Percentiles rank a stretch among this genome's conserved stretches.
Evolutionary conservation across 2,113 vertebrate genomes (phyloP).

Genomic region (Larimichthys polyactis): DNA sequence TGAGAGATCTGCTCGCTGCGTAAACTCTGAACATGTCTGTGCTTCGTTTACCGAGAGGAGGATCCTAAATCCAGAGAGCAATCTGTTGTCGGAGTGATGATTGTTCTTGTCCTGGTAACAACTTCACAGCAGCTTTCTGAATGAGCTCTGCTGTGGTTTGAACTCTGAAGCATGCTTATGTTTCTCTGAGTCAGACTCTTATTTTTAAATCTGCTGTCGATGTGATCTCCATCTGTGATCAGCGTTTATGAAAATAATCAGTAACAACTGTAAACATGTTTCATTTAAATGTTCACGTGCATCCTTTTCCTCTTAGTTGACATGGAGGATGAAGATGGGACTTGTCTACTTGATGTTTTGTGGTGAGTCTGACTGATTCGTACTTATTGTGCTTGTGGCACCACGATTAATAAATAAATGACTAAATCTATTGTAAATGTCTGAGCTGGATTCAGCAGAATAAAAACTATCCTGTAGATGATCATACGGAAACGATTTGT

Average conservation of each 20-base stretch:
- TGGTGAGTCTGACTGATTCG: constrained; percentile 77
- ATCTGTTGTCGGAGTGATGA: too few relatives aligned
- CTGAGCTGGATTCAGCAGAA: not conserved
- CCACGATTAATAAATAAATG: too few relatives aligned
- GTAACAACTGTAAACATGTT: not conserved
- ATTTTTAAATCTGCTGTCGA: not conserved
- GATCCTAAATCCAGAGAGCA: not conserved
- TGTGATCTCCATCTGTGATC: not conserved
- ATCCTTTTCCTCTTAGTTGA: constrained; percentile 77
- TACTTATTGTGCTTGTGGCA: too few relatives aligned
- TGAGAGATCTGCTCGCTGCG: not conserved
- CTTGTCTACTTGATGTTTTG: constrained; percentile 89
- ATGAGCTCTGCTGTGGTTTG: not conserved
- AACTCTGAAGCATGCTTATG: too few relatives aligned
- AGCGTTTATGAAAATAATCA: not conserved
- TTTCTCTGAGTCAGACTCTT: not conserved
- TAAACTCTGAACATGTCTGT: not conserved
- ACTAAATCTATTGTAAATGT: not conserved
- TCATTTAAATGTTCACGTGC: not conserved
- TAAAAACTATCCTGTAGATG: not conserved
- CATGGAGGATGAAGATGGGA: constrained; percentile 90
- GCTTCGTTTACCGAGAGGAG: not conserved
- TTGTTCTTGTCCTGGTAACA: not conserved
- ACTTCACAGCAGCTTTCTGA: not conserved
- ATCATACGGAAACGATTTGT: not conserved